These are phyloP conservation scores for Schizotus pectinicornis DNA, from an alignment of 2,888 invertebrate genomes.

Conservation along the genomic window DNA sequence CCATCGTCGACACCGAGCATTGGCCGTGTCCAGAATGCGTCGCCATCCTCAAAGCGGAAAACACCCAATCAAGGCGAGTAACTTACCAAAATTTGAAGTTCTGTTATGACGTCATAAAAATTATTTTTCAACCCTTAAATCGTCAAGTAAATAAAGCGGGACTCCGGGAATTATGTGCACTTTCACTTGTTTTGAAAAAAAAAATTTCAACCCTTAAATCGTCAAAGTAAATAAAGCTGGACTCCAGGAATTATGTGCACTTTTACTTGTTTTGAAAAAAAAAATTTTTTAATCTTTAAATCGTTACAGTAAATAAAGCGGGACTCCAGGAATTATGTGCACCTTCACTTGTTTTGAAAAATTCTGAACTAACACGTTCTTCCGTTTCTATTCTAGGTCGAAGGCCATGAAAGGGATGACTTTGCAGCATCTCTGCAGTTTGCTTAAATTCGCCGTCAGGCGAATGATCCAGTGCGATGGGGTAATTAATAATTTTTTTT, in stretches of 20 bases:
- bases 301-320: too few relatives aligned
- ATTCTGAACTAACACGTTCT: not conserved
- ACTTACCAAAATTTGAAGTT: not conserved
- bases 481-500: constrained; percentile 62
- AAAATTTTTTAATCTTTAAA: too few relatives aligned
- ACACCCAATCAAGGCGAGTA: constrained; percentile 69
- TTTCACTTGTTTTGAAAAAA: too few relatives aligned
- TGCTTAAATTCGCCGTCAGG: constrained; percentile 79
- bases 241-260: too few relatives aligned
- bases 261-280: too few relatives aligned
- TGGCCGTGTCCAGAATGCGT: constrained; percentile 93
- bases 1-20: constrained; percentile 60
- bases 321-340: not conserved
- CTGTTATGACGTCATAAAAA: constrained; percentile 1
- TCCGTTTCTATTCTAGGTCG: constrained; percentile 47
- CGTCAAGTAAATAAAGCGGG: too few relatives aligned
- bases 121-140: not conserved
- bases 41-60: constrained; percentile 73
- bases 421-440: constrained; percentile 75
- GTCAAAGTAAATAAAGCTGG: too few relatives aligned
- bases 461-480: constrained; percentile 82
- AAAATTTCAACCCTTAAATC: too few relatives aligned
- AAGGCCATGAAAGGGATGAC: constrained; percentile 75
- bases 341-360: not conserved
- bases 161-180: too few relatives aligned